Conservation (phyloP, 2,888 invertebrate species). For the Ophion ventricosus region DNA sequence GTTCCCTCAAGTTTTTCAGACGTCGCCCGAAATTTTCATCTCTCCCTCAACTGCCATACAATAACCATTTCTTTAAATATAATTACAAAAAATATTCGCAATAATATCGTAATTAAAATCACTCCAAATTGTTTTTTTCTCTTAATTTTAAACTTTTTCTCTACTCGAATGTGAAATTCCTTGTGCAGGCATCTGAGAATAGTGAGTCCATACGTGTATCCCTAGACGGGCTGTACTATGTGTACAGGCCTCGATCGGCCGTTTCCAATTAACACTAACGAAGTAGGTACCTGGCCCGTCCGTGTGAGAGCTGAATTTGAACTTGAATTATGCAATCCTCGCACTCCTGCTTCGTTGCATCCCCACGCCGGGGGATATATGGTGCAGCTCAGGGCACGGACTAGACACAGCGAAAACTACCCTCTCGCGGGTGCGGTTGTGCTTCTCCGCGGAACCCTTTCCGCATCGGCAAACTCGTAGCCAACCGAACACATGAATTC, state of each 20-base stretch:
- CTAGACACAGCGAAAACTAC: conserved; percentile 56
- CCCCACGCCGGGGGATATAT: conserved; percentile 12
- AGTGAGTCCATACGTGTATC: too few relatives aligned
- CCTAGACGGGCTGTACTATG: too few relatives aligned
- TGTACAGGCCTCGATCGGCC: conserved; percentile 48
- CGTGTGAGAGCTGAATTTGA: conserved; percentile 63
- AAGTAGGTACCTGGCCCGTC: conserved; percentile 56
- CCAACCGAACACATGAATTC: conserved; percentile 62
- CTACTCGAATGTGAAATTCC: background rate
- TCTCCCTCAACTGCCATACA: too few relatives aligned
- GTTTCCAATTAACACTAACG: conserved; percentile 65
- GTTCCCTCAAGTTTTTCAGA: too few relatives aligned
- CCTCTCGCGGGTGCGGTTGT: conserved; percentile 42
- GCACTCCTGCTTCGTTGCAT: conserved; percentile 1
- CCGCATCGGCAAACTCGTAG: conserved; percentile 57
- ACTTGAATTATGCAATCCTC: conserved; percentile 67
- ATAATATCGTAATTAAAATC: too few relatives aligned
- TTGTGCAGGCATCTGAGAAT: too few relatives aligned
- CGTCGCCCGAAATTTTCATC: too few relatives aligned
- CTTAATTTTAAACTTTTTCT: too few relatives aligned
- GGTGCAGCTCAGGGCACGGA: conserved; percentile 23
- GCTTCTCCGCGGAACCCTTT: conserved; percentile 47
- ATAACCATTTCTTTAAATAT: too few relatives aligned
- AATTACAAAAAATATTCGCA: too few relatives aligned
- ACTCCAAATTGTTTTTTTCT: too few relatives aligned